Evolutionary conservation across 2,888 invertebrate species (phyloP).

Genomic region (Nymphalis urticae): DNA sequence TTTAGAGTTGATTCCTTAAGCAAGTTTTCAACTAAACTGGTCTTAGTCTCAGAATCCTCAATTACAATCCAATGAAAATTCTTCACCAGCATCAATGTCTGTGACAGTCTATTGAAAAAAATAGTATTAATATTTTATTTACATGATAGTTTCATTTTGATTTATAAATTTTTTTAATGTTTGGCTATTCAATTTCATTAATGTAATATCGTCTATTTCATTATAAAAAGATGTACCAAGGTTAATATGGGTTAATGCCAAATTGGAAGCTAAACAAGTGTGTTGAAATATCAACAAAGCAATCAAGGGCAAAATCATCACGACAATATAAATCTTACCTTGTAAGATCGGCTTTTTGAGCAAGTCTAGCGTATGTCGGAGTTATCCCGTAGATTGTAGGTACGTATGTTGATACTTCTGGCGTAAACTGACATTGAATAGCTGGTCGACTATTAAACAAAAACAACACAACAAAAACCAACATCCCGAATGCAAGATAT

Average conservation of each 20-base stretch:
- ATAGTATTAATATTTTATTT: neutral
- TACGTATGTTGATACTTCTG: constrained; percentile 63
- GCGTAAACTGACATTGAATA: constrained; percentile 71
- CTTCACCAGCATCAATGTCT: constrained; percentile 92
- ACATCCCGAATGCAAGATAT: constrained; percentile 73
- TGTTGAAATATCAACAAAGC: constrained; percentile 33
- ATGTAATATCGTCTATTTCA: neutral
- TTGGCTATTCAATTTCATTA: neutral
- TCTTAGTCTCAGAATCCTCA: constrained; percentile 89
- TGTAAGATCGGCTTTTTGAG: constrained; percentile 96
- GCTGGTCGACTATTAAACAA: constrained; percentile 71
- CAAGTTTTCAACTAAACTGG: constrained; percentile 86
- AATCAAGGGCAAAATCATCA: constrained; percentile 68
- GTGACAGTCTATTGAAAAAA: constrained; percentile 85
- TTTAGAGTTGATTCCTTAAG: constrained; percentile 84
- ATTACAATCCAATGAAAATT: constrained; percentile 96
- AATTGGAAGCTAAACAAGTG: constrained; percentile 31
- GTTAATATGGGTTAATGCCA: constrained; percentile 18
- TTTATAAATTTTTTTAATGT: neutral
- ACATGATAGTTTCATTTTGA: neutral
- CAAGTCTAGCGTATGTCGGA: constrained; percentile 93
- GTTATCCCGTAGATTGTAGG: constrained; percentile 95
- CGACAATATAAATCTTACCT: constrained; percentile 76
- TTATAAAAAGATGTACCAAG: neutral
- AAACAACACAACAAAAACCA: constrained; percentile 72